Evolutionary conservation across 2,113 vertebrate genomes (phyloP).

Genomic region (Dromiciops gliroides): DNA sequence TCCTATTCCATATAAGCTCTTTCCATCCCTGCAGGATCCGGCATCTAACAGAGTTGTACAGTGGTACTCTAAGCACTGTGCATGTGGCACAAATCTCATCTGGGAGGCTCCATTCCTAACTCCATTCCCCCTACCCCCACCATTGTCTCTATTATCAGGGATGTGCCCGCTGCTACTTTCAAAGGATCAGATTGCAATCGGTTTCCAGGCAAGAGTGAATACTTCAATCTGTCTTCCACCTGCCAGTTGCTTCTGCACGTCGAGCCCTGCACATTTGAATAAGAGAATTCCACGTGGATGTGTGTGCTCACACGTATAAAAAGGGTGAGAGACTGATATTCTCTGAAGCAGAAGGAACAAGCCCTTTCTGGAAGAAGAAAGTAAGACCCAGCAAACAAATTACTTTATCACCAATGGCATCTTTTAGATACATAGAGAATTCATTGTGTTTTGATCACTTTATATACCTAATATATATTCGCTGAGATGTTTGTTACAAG

Average conservation of each 20-base stretch:
- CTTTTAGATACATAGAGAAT: slow-evolving; percentile 41
- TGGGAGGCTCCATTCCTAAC: not conserved
- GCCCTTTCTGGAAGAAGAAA: not conserved
- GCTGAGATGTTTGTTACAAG: slow-evolving; percentile 30
- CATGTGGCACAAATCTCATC: slow-evolving; percentile 39
- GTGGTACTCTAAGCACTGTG: slow-evolving; percentile 25
- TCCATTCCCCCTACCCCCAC: not conserved
- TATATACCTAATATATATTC: slow-evolving; percentile 19
- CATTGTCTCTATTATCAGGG: not conserved
- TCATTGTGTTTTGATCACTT: slow-evolving; percentile 23
- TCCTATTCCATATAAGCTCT: slow-evolving; percentile 30
- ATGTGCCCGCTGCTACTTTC: slow-evolving; percentile 52
- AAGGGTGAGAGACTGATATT: not conserved
- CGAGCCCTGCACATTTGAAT: slow-evolving; percentile 37
- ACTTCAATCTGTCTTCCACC: slow-evolving; percentile 60
- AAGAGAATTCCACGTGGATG: slow-evolving; percentile 19
- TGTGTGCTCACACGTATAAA: slow-evolving; percentile 15
- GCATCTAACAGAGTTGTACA: slow-evolving; percentile 6
- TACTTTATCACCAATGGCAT: slow-evolving; percentile 31
- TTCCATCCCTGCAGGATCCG: slow-evolving; percentile 11
- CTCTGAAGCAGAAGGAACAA: not conserved
- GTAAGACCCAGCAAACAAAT: slow-evolving; percentile 37
- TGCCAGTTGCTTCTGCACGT: slow-evolving; percentile 46
- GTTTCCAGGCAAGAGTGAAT: slow-evolving; percentile 46
- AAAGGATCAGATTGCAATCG: slow-evolving; percentile 43